Conservation (phyloP, 2,888 invertebrate species). For the Brachyptera putata region DNA sequence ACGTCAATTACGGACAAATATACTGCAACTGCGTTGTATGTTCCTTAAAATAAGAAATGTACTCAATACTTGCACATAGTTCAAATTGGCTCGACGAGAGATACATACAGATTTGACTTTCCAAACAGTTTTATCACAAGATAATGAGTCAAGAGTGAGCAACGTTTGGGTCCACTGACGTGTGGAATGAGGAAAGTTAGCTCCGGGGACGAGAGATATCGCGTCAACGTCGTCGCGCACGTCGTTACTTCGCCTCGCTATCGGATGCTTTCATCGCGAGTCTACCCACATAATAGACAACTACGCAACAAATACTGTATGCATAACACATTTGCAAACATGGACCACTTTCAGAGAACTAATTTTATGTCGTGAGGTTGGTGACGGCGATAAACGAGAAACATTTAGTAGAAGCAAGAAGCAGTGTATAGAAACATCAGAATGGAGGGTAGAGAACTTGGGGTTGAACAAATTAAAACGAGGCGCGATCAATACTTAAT, state of each 20-base stretch:
- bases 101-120: not conserved
- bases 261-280: too few relatives aligned
- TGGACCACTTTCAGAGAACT: not conserved
- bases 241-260: too few relatives aligned
- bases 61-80: too few relatives aligned
- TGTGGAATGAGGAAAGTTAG: constrained; percentile 1
- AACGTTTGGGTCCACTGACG: too few relatives aligned
- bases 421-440: too few relatives aligned
- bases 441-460: not conserved
- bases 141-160: too few relatives aligned
- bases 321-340: too few relatives aligned
- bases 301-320: not conserved
- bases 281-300: not conserved
- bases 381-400: not conserved
- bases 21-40: too few relatives aligned
- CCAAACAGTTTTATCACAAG: not conserved
- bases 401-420: not conserved
- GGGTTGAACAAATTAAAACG: constrained; percentile 4
- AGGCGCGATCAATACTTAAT: constrained; percentile 7
- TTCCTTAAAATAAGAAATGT: too few relatives aligned
- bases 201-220: not conserved
- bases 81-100: too few relatives aligned
- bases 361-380: not conserved
- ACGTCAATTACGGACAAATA: too few relatives aligned
- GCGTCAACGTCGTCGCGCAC: too few relatives aligned